A percentile compares a stretch with the other conserved stretches of the same genome.
phyloP scores from a whole-genome alignment of 2,888 invertebrate genomes.

The Biston stratarius region DNA sequence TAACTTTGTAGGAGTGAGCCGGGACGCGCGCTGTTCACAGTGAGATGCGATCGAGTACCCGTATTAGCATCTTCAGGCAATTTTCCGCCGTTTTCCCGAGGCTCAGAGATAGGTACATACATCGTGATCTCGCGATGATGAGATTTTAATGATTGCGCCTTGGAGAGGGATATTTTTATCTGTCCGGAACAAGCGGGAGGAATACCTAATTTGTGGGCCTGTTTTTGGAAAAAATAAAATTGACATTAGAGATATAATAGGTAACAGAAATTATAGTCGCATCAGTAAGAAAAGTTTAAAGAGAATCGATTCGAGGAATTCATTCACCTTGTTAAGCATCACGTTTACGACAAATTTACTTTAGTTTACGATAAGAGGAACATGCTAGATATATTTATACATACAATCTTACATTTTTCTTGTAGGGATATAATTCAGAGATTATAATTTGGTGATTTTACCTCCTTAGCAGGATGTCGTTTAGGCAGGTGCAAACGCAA shows the following conservation, averaged over 20 bases:
- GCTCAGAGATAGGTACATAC: constrained; percentile 55
- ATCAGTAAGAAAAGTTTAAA: too few relatives aligned
- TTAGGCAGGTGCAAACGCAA: too few relatives aligned
- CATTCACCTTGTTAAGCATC: too few relatives aligned
- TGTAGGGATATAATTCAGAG: too few relatives aligned
- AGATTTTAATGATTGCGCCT: constrained; percentile 62
- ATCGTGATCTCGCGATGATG: constrained; percentile 56
- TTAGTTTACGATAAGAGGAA: too few relatives aligned
- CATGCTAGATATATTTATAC: too few relatives aligned
- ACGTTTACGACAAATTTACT: too few relatives aligned
- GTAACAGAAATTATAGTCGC: not conserved
- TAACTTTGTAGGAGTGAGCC: not conserved
- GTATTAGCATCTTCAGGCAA: constrained; percentile 39
- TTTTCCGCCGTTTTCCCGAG: constrained; percentile 52
- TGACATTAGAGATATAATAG: not conserved
- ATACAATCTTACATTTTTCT: too few relatives aligned
- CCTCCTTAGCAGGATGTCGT: too few relatives aligned
- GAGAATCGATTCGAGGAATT: too few relatives aligned
- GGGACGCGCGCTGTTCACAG: not conserved
- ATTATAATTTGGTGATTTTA: too few relatives aligned
- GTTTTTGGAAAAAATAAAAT: constrained; percentile 5
- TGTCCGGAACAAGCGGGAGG: constrained; percentile 19
- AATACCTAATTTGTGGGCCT: constrained; percentile 24
- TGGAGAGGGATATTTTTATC: constrained; percentile 27
- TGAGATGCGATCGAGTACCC: constrained; percentile 29